Evolutionary conservation across 2,888 invertebrate species (phyloP), one percentile per base, ranked within the genome.

Genomic region (Andrena fulva): DNA sequence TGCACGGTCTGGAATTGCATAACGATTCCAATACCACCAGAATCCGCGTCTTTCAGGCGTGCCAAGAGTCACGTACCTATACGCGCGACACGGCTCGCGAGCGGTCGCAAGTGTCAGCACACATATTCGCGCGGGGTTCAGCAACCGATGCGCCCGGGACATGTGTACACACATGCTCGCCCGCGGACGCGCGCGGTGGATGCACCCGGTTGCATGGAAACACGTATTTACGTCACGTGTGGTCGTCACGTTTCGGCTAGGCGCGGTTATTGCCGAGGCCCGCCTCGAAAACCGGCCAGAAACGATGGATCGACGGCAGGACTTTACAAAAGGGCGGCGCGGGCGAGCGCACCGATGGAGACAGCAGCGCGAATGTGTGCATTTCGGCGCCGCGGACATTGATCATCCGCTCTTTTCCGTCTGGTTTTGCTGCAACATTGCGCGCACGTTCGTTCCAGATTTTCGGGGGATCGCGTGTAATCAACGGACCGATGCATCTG

Each of bases 381-480:
- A 74, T 81, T 71, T 76, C 68, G 52, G 42, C 76, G 81, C 63
- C 76, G 42, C 82, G 73, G 69, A 69, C 82, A 83, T 83, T 75
- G 82, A 83, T 83, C 82, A 82, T 82, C 77, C 82, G 72, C 73
- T 71, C 82, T 83, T 75, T 83, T 81, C 76, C 82, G 77, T 82
- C 77, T 59, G 82, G 77, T 72, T 75, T 48, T 27, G 33, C 72
- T 77, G 82, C 82, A 82, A 82, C 82, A 66, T 66, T 62, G 82
- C 82, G 69, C 82, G 73, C 69, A 70, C 35, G 73, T 64, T 76
- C 82, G 82, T 48, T 81, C 69, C 82, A 77, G 82, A 83, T 83
- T 83, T 81, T 70, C 82, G 52, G 82, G 77, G 68, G 69, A 77
- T 83, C 77, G 77, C 64, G 77, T 77, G 82, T 82, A 83, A 83